Evolutionary conservation across 1,140 invertebrate species (phyloP), one percentile per base, ranked within the genome.

Genomic region (Drosophila sproati): DNA sequence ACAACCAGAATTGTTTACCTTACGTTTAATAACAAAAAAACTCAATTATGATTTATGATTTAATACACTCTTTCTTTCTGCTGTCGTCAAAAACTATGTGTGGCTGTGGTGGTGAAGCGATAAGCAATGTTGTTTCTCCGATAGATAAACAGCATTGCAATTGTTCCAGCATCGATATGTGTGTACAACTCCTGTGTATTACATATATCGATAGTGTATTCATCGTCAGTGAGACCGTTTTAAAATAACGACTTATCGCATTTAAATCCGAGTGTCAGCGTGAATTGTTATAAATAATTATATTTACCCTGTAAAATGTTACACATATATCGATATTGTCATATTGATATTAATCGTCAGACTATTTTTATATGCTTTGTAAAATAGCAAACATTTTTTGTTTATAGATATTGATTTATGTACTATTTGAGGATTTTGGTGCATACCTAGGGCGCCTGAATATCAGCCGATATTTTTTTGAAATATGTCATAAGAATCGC

Each of bases 81-180:
- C 72, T 74, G 72, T 69, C 72, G 51, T 71, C 73, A 75, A 75
- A 75, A 72, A 75, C 67, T 71, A 54, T 64, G 59, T 71, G 60
- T 71, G 52, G 64, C 57, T 70, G 72, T 74, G 72, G 72, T 56
- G 72, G 72, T 52, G 2, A 12, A 37, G 6, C 60, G 68, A 75
- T 64, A 51, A 7, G 7, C 59, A 69, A 39, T 52, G 45, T 51
- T 35, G 41, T 2, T 54, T 50, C 43, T 12, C 28, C 10, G 4
- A 5, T 12, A 41, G 8, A 48, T 8, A 35, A 5, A 57, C 52
- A 43, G 35, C 28, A 29, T 20, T 10, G 12, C 57, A 41, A 71
- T 57, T 50, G 37, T 32, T 64, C n/a, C 34, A 7, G n/a, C 10
- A 43, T 43, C 39, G 39, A 3, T n/a, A n/a, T n/a, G 10, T n/a